These are phyloP conservation scores for Epicauta chinensis DNA, from an alignment of 1,140 invertebrate genomes.

Conservation along the genomic window DNA sequence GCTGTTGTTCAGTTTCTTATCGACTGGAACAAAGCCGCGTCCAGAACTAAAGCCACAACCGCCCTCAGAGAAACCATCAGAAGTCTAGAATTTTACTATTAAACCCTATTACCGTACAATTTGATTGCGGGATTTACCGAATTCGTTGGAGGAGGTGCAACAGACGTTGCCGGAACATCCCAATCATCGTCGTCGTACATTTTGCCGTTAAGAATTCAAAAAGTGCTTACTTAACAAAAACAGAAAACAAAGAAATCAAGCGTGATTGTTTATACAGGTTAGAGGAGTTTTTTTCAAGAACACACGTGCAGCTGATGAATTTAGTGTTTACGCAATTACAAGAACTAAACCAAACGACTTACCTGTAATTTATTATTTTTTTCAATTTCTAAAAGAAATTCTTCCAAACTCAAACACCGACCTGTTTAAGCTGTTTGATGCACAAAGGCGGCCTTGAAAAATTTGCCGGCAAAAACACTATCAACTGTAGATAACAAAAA, in stretches of 20 bases:
- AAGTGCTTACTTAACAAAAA: background rate
- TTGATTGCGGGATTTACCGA: background rate
- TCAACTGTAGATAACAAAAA: too few species aligned
- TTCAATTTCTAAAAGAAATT: too few species aligned
- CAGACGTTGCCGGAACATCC: background rate
- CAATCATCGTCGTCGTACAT: constrained; percentile 12
- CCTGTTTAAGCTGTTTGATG: too few species aligned
- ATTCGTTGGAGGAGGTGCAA: background rate
- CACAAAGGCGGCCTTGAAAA: too few species aligned
- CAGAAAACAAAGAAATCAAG: background rate
- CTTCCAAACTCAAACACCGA: too few species aligned
- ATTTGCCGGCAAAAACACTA: too few species aligned
- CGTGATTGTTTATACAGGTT: too few species aligned
- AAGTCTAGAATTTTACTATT: background rate
- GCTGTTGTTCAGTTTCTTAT: background rate
- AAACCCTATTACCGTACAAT: background rate
- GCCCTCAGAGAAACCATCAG: constrained; percentile 23
- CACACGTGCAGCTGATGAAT: too few species aligned
- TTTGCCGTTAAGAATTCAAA: background rate
- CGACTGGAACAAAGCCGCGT: constrained; percentile 27
- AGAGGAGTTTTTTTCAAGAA: too few species aligned
- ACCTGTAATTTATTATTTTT: too few species aligned
- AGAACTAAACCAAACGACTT: too few species aligned
- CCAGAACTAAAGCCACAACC: constrained; percentile 30
- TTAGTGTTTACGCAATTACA: too few species aligned